These are phyloP conservation scores for Hirtodrosophila trivittata DNA, from an alignment of 2,888 invertebrate genomes.

Conservation along the genomic window DNA sequence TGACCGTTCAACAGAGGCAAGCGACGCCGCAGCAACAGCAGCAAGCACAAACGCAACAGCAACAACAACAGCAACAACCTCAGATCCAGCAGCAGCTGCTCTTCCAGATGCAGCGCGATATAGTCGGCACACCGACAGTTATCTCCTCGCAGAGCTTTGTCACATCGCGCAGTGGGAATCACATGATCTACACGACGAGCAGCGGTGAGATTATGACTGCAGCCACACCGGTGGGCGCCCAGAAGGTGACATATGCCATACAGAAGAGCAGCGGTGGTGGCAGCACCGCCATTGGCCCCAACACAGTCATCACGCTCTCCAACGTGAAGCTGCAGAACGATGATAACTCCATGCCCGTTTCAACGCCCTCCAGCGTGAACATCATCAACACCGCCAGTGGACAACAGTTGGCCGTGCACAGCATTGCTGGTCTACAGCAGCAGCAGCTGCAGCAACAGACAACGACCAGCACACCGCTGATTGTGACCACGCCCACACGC, in stretches of 20 bases:
- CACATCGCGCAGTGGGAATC: slow-evolving; percentile 77
- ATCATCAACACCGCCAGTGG: slow-evolving; percentile 80
- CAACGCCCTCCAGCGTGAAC: slow-evolving; percentile 69
- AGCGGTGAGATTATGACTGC: slow-evolving; percentile 71
- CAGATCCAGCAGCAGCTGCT: slow-evolving; percentile 69
- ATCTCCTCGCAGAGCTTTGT: slow-evolving; percentile 50
- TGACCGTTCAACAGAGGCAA: slow-evolving; percentile 73
- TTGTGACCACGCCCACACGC: slow-evolving; percentile 78
- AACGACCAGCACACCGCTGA: slow-evolving; percentile 60
- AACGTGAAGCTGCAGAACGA: slow-evolving; percentile 81
- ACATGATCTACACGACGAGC: slow-evolving; percentile 81
- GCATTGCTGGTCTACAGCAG: slow-evolving; percentile 73
- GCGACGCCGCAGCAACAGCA: slow-evolving; percentile 61
- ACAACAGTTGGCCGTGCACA: slow-evolving; percentile 80
- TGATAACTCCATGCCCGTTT: slow-evolving; percentile 35
- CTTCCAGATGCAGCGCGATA: slow-evolving; percentile 79
- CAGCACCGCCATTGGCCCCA: slow-evolving; percentile 69
- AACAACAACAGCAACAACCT: slow-evolving; percentile 55
- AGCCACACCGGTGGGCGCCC: slow-evolving; percentile 57
- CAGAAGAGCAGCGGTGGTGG: slow-evolving; percentile 58
- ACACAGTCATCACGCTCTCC: slow-evolving; percentile 80
- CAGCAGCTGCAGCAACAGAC: slow-evolving; percentile 40
- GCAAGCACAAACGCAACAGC: slow-evolving; percentile 53
- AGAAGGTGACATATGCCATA: slow-evolving; percentile 80
- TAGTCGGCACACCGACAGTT: slow-evolving; percentile 57